Percentiles rank a stretch among this genome's conserved stretches.
These are phyloP conservation scores for Ficedula albicollis DNA, from an alignment of 2,797 vertebrate species.

Conservation along the genomic window DNA sequence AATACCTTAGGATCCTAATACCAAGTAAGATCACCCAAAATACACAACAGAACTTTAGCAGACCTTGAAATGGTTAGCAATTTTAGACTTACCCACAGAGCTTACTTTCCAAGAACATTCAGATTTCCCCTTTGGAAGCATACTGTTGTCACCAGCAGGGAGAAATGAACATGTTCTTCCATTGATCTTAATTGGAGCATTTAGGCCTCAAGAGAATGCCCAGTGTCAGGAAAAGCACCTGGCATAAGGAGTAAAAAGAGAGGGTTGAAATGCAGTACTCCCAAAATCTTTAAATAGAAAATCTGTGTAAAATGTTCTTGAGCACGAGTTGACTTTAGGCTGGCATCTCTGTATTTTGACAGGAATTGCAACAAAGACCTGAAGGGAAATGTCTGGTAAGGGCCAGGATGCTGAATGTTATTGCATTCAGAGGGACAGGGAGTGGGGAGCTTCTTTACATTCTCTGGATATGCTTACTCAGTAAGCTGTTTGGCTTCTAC, in stretches of 20 bases:
- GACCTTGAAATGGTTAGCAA: background rate
- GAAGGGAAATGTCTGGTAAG: background rate
- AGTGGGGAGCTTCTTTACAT: background rate
- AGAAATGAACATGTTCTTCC: background rate
- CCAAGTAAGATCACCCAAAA: background rate
- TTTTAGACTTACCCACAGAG: constrained; percentile 11
- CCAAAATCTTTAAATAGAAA: background rate
- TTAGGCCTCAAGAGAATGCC: background rate
- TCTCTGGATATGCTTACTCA: background rate
- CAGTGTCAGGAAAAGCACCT: background rate
- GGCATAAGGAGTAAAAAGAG: background rate
- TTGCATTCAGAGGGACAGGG: background rate
- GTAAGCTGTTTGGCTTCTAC: background rate
- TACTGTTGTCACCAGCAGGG: background rate
- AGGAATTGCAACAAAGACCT: background rate
- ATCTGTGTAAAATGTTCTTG: background rate
- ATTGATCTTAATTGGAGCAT: background rate
- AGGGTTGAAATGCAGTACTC: background rate
- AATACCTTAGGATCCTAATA: background rate
- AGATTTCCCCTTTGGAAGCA: background rate
- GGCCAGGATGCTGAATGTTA: background rate
- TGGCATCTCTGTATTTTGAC: background rate
- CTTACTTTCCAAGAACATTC: background rate
- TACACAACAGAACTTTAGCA: background rate
- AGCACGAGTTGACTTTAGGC: background rate